A percentile compares a stretch with the other conserved stretches of the same genome.
phyloP scores from a whole-genome alignment of 2,797 vertebrate species.

The Denticeps clupeoides region DNA sequence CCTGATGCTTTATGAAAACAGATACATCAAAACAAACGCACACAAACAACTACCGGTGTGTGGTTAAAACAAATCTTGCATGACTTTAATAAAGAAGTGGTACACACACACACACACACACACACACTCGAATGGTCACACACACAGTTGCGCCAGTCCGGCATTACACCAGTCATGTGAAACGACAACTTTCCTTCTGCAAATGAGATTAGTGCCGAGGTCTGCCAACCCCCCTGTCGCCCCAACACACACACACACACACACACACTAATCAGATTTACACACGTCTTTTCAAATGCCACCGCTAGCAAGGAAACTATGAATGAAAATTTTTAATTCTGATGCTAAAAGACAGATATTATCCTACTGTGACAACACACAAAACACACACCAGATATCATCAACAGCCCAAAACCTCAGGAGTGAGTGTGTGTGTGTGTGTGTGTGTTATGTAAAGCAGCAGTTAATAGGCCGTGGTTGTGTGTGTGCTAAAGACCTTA shows the following conservation, averaged over 20 bases:
- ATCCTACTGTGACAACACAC: no score
- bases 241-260: slow-evolving; percentile 1
- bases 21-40: neutral
- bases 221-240: slow-evolving; percentile 26
- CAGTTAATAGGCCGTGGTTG: no score
- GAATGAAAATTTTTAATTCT: no score
- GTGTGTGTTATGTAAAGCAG: no score
- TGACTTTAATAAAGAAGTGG: no score
- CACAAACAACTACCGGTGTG: slow-evolving; percentile 10
- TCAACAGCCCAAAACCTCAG: no score
- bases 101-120: slow-evolving; percentile 10
- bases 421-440: no score
- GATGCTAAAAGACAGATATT: no score
- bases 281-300: neutral
- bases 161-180: slow-evolving; percentile 70
- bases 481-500: no score
- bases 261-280: slow-evolving; percentile 8
- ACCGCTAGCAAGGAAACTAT: neutral
- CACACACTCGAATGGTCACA: slow-evolving; percentile 48
- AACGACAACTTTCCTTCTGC: slow-evolving; percentile 55
- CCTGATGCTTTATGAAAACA: neutral
- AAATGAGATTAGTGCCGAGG: slow-evolving; percentile 69
- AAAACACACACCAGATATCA: no score
- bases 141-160: slow-evolving; percentile 51
- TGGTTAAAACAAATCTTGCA: no score